Percentiles rank a stretch among this genome's conserved stretches.
Evolutionary conservation across 1,140 invertebrate species (phyloP).

Genomic region (Panulirus ornatus): DNA sequence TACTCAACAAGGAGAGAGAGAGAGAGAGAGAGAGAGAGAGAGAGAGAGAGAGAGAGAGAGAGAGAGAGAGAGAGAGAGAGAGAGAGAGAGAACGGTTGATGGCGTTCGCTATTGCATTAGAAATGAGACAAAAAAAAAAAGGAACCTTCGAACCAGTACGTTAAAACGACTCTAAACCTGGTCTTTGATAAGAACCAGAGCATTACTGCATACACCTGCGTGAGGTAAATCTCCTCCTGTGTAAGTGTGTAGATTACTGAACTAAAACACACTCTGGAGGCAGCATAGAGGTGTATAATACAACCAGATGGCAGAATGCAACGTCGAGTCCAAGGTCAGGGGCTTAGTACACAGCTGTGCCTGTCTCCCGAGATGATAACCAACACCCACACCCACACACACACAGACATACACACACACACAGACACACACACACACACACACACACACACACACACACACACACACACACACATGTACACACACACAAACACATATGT

Average conservation of each 20-base stretch:
- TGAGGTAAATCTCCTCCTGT: too few relatives aligned
- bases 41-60: background rate
- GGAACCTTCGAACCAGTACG: background rate
- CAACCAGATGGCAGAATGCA: background rate
- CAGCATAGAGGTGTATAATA: too few relatives aligned
- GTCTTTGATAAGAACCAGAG: too few relatives aligned
- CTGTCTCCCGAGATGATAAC: too few relatives aligned
- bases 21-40: background rate
- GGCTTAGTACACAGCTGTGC: background rate
- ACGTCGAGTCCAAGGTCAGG: background rate
- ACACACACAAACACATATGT: conserved; percentile 8
- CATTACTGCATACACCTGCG: too few relatives aligned
- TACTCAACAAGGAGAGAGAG: background rate
- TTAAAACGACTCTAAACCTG: too few relatives aligned
- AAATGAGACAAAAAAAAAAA: background rate
- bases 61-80: background rate
- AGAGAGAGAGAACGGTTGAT: background rate
- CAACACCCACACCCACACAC: too few relatives aligned
- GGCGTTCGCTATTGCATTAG: too few relatives aligned
- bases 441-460: conserved; percentile 24
- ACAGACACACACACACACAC: conserved; percentile 27
- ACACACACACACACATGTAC: conserved; percentile 1
- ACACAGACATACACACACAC: conserved; percentile 23
- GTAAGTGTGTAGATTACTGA: too few relatives aligned
- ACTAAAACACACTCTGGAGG: too few relatives aligned